Conservation (phyloP, 2,113 vertebrate species). For the Ammodytes dubius region DNA sequence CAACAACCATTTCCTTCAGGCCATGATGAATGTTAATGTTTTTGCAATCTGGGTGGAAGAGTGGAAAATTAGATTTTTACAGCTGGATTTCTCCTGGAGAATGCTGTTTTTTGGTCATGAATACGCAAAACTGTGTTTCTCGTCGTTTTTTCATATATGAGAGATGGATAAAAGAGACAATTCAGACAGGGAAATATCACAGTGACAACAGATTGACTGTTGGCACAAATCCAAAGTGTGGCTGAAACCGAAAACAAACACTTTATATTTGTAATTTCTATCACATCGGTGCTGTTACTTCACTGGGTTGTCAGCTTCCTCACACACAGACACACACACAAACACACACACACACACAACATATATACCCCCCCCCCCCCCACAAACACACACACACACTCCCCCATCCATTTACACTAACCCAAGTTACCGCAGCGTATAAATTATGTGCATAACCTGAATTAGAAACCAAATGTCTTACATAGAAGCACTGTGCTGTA, state of each 20-base stretch:
- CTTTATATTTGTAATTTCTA: too few species aligned
- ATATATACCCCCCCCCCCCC: too few species aligned
- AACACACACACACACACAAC: too few species aligned
- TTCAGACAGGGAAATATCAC: neutral
- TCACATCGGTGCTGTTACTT: too few species aligned
- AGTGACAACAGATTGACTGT: neutral
- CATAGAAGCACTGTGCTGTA: neutral
- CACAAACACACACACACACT: too few species aligned
- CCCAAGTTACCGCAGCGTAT: neutral
- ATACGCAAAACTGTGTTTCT: neutral
- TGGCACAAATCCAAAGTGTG: neutral
- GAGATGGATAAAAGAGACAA: neutral
- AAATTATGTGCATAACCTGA: too few species aligned
- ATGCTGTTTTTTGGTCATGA: neutral
- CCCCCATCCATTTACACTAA: neutral
- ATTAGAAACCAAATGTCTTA: too few species aligned
- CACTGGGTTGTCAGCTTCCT: too few species aligned
- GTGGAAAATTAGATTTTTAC: neutral
- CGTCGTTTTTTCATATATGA: neutral
- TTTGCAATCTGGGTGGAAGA: neutral
- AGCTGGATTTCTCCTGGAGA: neutral
- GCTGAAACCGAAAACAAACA: too few species aligned
- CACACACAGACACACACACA: too few species aligned
- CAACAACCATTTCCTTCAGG: neutral
- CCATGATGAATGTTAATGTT: neutral